Base-by-base conservation (phyloP, 2,888 invertebrate genomes). In the Myathropa florea region DNA sequence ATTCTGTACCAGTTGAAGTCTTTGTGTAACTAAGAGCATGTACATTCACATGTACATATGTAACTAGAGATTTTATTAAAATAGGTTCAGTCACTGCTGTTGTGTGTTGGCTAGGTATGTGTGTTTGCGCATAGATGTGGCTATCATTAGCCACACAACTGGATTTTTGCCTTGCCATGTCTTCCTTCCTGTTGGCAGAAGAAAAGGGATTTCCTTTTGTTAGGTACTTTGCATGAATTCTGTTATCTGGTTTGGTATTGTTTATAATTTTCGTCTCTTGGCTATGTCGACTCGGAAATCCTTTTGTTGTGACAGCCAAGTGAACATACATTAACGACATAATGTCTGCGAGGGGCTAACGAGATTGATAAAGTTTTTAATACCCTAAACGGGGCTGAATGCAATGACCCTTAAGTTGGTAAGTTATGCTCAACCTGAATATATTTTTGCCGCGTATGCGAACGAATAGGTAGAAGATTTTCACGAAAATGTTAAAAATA, bases 291-390 rank as follows among this genome's bases (percentile, higher is more conserved):
- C 46, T 60, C 26, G 55, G 59, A 70, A 71, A 77, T 72, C 70
- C 73, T 79, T 75, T 83, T 75, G 70, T 83, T 70, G 57, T 57
- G 39, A 63, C 73, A 61, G 39, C 67, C 55, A 57, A 63, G 64
- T 55, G 30, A 61, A 23, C 18, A 14, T 63, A 28, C 23, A 65
- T 36, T 63, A 39, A 23, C 61, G 55, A 36, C 7, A 33, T 72
- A 59, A 64, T 63, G 24, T 70, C 24, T 23, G 65, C 24, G 53
- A 24, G 30, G 60, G 64, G 21, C 67, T 85, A 85, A 85, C 72
- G 82, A 82, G 82, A 85, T 82, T 77, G 73, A 18, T 53, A 85
- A 85, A 85, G 82, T 85, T 85, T 82, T 78, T 78, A 82, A 82
- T 72, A 76, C 28, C 39, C 33, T 26, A 63, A 61, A 71, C 53